Evolutionary conservation across 1,140 invertebrate genomes (phyloP), one percentile per base, ranked within the genome.

Genomic region (Pinna nobilis): DNA sequence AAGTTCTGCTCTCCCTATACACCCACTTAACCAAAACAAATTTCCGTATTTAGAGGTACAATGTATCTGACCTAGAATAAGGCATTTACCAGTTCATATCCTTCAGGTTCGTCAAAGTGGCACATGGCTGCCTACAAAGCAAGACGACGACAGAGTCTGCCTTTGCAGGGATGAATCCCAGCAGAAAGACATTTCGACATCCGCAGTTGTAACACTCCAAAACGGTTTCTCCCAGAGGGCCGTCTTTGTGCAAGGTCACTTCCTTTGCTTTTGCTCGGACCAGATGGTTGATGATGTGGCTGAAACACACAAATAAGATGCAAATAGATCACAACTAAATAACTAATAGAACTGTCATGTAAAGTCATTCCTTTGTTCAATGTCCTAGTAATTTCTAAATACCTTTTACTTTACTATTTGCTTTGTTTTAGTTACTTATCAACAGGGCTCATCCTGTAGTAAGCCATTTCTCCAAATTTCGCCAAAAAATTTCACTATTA

Each of bases 201-300:
- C 97, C 98, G 91, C 98, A 99, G 18, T 97, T 97, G 89, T 99
- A 99, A 88, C 98, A 99, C 89, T 99, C 98, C 32, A 99, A 90
- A 55, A 98, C 92, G 1, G 98, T 99, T 90, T 99, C 98, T 28
- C 98, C 98, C 0, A 99, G 91, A 20, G 98, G 97, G 0, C 98
- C 98, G 90, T 99, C 98, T 86, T 94, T 95, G 85, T 99, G 98
- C 5, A 99, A 91, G 1, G 97, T 98, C 0, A 99, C 97, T 92
- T 99, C 98, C 90, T 99, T 99, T 84, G 99, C 97, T 86, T 99
- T 98, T 23, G 98, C 97, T 80, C 98, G 91, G 20, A 99, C 98
- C 81, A 99, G 90, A 90, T 99, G 98, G 89, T 99, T 99, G 73
- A 99, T 96, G 74, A 99, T 99, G 84, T 99, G 98, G 59, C 97